Evolutionary conservation across 2,113 vertebrate genomes (phyloP).

Genomic region (Lutjanus erythropterus): DNA sequence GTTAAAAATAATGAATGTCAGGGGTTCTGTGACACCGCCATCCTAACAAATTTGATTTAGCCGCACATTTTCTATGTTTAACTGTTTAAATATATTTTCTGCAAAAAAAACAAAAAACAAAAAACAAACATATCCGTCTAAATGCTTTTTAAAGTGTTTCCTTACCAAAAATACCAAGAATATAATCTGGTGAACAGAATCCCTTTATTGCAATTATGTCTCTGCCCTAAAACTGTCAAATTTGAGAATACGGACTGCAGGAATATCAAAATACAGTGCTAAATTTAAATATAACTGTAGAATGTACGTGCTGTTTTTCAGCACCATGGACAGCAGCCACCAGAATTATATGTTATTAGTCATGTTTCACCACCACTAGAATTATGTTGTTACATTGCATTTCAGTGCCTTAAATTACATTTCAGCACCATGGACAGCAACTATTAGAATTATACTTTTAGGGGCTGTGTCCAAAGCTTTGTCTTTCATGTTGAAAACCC

Average conservation of each 20-base stretch:
- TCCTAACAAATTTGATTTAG: neutral
- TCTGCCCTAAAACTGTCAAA: neutral
- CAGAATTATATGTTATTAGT: too few species aligned
- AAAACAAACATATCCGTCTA: too few species aligned
- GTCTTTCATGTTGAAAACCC: too few species aligned
- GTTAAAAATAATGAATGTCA: constrained; percentile 1
- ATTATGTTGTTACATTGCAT: too few species aligned
- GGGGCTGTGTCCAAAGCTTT: too few species aligned
- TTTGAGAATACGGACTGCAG: neutral
- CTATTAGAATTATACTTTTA: too few species aligned
- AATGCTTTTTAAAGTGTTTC: neutral
- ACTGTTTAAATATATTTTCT: neutral
- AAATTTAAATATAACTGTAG: neutral
- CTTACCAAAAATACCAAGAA: neutral
- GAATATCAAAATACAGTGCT: neutral
- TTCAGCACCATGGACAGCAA: too few species aligned
- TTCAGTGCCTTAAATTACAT: too few species aligned
- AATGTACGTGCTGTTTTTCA: neutral
- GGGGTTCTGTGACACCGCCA: neutral
- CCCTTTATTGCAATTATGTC: neutral
- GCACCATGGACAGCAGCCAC: neutral
- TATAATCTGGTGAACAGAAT: neutral
- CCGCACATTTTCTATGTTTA: neutral
- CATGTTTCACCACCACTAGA: too few species aligned
- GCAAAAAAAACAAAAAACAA: too few species aligned